phyloP scores from a whole-genome alignment of 1,140 invertebrate genomes.

The Thereuonema tuberculata region DNA sequence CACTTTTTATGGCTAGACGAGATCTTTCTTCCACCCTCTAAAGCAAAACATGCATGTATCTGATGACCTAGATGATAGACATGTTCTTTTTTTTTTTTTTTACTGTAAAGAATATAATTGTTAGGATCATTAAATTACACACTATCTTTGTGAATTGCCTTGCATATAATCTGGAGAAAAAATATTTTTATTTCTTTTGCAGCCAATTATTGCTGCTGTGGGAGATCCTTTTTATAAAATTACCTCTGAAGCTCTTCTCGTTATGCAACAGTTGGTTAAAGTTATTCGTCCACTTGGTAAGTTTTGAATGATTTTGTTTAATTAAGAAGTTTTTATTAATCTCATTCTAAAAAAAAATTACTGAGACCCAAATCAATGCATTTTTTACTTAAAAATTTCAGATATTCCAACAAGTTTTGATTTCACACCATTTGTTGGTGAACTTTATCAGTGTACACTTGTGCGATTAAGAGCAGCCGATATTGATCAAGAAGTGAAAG shows the following conservation, averaged over 20 bases:
- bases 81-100: too few relatives aligned
- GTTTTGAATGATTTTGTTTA: conserved; percentile 18
- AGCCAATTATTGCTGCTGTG: conserved; percentile 70
- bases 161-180: too few relatives aligned
- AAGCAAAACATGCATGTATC: too few relatives aligned
- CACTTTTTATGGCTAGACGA: too few relatives aligned
- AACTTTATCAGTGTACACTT: conserved; percentile 74
- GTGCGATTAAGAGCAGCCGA: conserved; percentile 80
- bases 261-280: conserved; percentile 86
- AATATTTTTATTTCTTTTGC: too few relatives aligned
- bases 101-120: too few relatives aligned
- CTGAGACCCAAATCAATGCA: background rate
- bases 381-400: conserved; percentile 16
- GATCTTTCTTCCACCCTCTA: too few relatives aligned
- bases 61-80: too few relatives aligned
- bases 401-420: conserved; percentile 49
- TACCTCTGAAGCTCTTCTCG: conserved; percentile 82
- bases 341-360: too few relatives aligned
- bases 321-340: conserved; percentile 7
- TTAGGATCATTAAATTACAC: too few relatives aligned
- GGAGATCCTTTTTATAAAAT: conserved; percentile 97
- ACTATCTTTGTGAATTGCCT: too few relatives aligned
- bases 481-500: conserved; percentile 97
- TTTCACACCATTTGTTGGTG: conserved; percentile 57
- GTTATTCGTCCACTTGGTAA: conserved; percentile 76